Percentiles rank a stretch among this genome's conserved stretches.
phyloP scores from a whole-genome alignment of 2,888 invertebrate genomes.

The Loripinus fragilis region DNA sequence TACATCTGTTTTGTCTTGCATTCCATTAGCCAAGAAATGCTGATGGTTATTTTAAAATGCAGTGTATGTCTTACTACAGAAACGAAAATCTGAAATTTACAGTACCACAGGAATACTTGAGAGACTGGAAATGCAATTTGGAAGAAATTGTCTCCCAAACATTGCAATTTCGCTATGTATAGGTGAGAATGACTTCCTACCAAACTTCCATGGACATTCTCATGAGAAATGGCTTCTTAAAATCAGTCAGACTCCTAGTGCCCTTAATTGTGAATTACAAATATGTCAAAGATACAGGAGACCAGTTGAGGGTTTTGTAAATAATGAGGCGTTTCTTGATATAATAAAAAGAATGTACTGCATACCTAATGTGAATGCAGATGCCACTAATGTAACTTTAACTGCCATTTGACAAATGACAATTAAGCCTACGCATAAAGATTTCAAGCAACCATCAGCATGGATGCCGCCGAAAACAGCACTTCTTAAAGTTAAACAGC shows the following conservation, averaged over 20 bases:
- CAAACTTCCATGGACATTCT: constrained; percentile 18
- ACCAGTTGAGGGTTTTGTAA: background rate
- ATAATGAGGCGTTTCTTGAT: background rate
- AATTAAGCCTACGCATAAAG: constrained; percentile 18
- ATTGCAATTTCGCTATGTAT: constrained; percentile 21
- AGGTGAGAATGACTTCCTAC: constrained; percentile 24
- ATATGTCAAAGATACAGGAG: background rate
- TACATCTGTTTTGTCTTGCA: constrained; percentile 38
- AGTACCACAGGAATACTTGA: constrained; percentile 22
- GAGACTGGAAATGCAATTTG: constrained; percentile 9
- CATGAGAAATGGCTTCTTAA: constrained; percentile 15
- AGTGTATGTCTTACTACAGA: constrained; percentile 29
- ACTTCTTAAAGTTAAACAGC: background rate
- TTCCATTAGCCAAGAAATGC: constrained; percentile 30
- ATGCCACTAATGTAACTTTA: background rate
- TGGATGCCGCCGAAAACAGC: constrained; percentile 29
- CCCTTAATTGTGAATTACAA: background rate
- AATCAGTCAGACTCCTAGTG: background rate
- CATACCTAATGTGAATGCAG: background rate
- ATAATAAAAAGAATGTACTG: background rate
- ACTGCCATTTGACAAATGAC: constrained; percentile 26
- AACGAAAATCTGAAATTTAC: constrained; percentile 30
- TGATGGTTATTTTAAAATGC: constrained; percentile 25
- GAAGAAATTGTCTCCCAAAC: constrained; percentile 1
- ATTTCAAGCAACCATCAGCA: background rate